Conservation (phyloP, 2,888 invertebrate genomes). For the Leptarthrus brevirostris region DNA sequence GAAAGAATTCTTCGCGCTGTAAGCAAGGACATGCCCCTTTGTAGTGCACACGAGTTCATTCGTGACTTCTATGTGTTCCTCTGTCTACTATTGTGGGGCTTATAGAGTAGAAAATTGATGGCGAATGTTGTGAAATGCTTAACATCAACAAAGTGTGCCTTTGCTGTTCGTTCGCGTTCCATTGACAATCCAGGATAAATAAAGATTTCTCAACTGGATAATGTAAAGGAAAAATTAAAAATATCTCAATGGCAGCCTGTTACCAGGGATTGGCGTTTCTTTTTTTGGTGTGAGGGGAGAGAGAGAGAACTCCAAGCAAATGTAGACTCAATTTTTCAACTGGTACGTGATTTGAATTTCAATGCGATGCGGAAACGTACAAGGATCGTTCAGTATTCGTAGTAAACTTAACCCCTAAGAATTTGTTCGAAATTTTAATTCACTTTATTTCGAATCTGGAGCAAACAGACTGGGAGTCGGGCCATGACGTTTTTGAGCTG, state of each 20-base stretch:
- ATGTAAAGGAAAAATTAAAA: not conserved
- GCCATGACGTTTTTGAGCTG: too few relatives aligned
- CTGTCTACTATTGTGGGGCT: not conserved
- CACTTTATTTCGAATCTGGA: conserved; percentile 19
- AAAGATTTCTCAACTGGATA: conserved; percentile 3
- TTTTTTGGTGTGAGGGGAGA: too few relatives aligned
- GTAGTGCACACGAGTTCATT: not conserved
- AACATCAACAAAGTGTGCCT: not conserved
- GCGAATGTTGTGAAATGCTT: not conserved
- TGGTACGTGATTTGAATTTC: conserved; percentile 5
- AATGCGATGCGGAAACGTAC: not conserved
- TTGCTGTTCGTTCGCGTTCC: not conserved
- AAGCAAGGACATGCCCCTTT: not conserved
- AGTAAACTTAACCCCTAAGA: conserved; percentile 31
- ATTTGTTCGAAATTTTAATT: conserved; percentile 34
- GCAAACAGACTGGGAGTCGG: not conserved
- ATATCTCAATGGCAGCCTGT: not conserved
- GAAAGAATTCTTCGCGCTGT: not conserved
- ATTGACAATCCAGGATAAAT: conserved; percentile 1
- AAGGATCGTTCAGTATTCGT: not conserved
- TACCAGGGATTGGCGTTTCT: too few relatives aligned
- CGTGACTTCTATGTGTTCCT: not conserved
- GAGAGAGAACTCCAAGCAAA: too few relatives aligned
- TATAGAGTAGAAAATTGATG: not conserved
- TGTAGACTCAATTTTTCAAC: not conserved